These are phyloP conservation scores for Archaeoteleia sp. DNA, from an alignment of 2,888 invertebrate species.

Conservation along the genomic window DNA sequence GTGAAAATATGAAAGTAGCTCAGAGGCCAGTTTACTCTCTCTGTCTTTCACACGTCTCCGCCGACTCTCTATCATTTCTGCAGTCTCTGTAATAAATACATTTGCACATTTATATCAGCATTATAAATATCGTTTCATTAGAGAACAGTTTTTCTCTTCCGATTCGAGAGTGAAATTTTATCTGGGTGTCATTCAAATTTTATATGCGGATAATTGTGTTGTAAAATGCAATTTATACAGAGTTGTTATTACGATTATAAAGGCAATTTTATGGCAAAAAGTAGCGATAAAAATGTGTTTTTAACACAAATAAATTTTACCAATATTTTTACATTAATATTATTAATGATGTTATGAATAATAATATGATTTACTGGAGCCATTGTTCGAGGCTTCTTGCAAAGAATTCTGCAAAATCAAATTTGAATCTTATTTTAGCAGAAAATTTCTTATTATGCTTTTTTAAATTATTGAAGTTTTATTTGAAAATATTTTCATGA, in stretches of 20 bases:
- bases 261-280: too few relatives aligned
- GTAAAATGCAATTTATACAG: neutral
- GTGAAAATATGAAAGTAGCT: constrained; percentile 75
- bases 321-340: too few relatives aligned
- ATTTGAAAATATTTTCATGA: too few relatives aligned
- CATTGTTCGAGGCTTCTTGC: too few relatives aligned
- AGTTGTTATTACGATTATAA: neutral
- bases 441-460: too few relatives aligned
- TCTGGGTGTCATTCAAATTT: neutral
- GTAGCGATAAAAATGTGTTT: too few relatives aligned
- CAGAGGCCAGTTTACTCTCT: constrained; percentile 62
- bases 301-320: too few relatives aligned
- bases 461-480: too few relatives aligned
- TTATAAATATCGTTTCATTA: constrained; percentile 30
- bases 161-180: constrained; percentile 17
- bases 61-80: constrained; percentile 34
- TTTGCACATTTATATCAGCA: constrained; percentile 39
- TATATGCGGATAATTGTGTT: neutral
- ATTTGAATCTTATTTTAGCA: too few relatives aligned
- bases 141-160: neutral
- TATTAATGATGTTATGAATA: too few relatives aligned
- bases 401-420: too few relatives aligned
- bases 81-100: constrained; percentile 32
- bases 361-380: too few relatives aligned
- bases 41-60: constrained; percentile 47